Base-by-base conservation (phyloP, 92 coral and sea anemone species). In the Phenganax stokvisi region DNA sequence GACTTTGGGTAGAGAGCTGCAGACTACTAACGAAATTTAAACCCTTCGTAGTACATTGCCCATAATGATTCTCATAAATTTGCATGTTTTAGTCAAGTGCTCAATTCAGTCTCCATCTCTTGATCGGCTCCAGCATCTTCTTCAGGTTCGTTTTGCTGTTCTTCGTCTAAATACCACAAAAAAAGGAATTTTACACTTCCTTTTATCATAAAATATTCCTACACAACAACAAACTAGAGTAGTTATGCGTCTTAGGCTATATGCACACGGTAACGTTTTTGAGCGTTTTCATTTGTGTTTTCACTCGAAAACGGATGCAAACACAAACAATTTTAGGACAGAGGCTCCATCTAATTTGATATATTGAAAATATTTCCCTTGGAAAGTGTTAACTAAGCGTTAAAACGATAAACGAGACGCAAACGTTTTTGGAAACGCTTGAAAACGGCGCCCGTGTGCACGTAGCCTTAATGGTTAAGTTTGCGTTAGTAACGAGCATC, bases 81-180 rank as follows among this genome's bases (percentile, higher is more conserved):
- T 61, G 53, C 47, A 37, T 37, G 47, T 37, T 37, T 37, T 68
- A 1, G 7, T 68, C 54, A 68, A 37, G 73, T 28, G 62, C 63
- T 79, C n/a, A 79, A 8, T 25, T 79, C 83, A 4, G 83, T 79
- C 56, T 79, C 83, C 65, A 63, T 64, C 30, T 79, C 83, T 65
- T 79, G 63, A 47, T 79, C 83, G 6, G 77, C 51, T 9, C 73
- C 73, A 5, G 47, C 47, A 68, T 68, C 73, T 68, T 68, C 73
- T 10, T 68, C 73, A 2, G 61, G 13, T 20, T 73, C 77, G 10
- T 73, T 58, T 27, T 12, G 77, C 51, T 78, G 57, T 54, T 79
- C 83, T 64, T 79, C 83, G 6, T 79, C 83, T 77, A 62, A 15
- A 77, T 30, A 51, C n/a, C 27, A 71, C 20, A 71, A 71, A 47